A percentile compares a stretch with the other conserved stretches of the same genome.
phyloP scores from a whole-genome alignment of 1,140 invertebrate species.

The Mizuhopecten yessoensis region DNA sequence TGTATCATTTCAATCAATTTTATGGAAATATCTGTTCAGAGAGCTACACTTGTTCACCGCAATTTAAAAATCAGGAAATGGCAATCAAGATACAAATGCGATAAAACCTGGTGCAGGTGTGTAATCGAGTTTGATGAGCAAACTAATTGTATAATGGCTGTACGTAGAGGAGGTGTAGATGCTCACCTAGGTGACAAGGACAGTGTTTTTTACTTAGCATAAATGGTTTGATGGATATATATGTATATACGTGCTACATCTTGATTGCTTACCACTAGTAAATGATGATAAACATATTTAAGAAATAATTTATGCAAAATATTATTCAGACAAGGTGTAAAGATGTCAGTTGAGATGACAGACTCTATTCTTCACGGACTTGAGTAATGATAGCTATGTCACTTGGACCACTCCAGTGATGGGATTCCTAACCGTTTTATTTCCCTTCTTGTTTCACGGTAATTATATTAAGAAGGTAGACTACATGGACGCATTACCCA shows the following conservation, averaged over 20 bases:
- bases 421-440: background rate
- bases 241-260: background rate
- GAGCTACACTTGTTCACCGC: no score
- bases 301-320: constrained; percentile 36
- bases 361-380: background rate
- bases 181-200: background rate
- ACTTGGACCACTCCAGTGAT: background rate
- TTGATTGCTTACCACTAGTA: background rate
- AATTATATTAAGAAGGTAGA: background rate
- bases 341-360: background rate
- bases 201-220: background rate
- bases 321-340: constrained; percentile 34
- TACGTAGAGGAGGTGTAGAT: background rate
- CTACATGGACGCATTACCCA: background rate
- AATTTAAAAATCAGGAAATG: background rate
- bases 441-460: background rate
- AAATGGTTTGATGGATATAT: background rate
- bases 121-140: background rate
- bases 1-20: no score
- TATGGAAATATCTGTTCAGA: no score
- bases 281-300: constrained; percentile 35
- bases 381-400: constrained; percentile 28
- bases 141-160: background rate
- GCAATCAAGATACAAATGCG: background rate
- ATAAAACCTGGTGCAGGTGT: background rate